These are phyloP conservation scores for Enteromius mattozi DNA, from an alignment of 2,797 vertebrate species.

Conservation along the genomic window DNA sequence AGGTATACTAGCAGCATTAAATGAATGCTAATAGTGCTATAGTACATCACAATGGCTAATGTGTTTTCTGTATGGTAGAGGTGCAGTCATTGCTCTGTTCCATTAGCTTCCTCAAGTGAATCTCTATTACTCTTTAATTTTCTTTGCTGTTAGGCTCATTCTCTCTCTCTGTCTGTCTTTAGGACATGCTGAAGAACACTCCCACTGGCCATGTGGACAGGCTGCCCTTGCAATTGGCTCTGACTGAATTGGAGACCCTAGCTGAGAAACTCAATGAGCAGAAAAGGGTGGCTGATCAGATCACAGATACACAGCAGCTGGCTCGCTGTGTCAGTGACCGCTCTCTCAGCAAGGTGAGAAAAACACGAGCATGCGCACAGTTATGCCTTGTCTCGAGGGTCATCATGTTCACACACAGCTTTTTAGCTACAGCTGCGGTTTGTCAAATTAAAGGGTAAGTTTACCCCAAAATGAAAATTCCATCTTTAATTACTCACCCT, in stretches of 20 bases:
- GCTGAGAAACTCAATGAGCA: slow-evolving; percentile 96
- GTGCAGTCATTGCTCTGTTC: slow-evolving; percentile 9
- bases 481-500: too few relatives aligned
- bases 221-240: slow-evolving; percentile 91
- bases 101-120: slow-evolving; percentile 20
- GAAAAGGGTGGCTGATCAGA: slow-evolving; percentile 93
- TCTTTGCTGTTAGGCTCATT: neutral
- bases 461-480: too few relatives aligned
- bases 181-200: slow-evolving; percentile 98
- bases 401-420: neutral
- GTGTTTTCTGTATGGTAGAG: slow-evolving; percentile 5
- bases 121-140: neutral
- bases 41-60: slow-evolving; percentile 28
- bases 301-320: slow-evolving; percentile 92
- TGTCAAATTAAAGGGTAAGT: too few relatives aligned
- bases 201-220: slow-evolving; percentile 90
- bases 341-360: slow-evolving; percentile 89
- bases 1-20: neutral
- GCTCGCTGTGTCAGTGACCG: slow-evolving; percentile 91
- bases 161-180: slow-evolving; percentile 57
- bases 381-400: neutral
- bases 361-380: slow-evolving; percentile 1
- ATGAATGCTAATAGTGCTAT: slow-evolving; percentile 16
- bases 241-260: slow-evolving; percentile 94
- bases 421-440: neutral